A percentile compares a stretch with the other conserved stretches of the same genome.
These are phyloP conservation scores for Lagorchestes hirsutus DNA, from an alignment of 2,797 vertebrate genomes.

Conservation along the genomic window DNA sequence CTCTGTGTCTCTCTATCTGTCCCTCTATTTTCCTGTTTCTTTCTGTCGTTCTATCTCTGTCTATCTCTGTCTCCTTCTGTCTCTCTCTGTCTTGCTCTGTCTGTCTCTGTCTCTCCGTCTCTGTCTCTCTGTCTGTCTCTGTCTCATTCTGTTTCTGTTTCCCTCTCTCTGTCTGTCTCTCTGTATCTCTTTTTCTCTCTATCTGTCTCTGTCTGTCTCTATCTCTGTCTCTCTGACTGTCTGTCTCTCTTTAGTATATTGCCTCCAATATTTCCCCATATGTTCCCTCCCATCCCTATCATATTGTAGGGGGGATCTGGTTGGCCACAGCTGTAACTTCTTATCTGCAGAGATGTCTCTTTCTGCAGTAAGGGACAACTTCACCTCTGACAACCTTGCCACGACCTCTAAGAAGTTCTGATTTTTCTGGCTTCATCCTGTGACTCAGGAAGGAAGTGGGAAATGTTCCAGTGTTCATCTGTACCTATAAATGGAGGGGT, in stretches of 20 bases:
- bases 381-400: neutral
- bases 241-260: neutral
- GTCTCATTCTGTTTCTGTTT: neutral
- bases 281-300: neutral
- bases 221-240: neutral
- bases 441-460: neutral
- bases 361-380: neutral
- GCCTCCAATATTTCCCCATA: neutral
- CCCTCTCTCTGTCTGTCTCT: neutral
- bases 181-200: neutral
- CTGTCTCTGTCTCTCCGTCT: neutral
- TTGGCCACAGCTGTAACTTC: neutral
- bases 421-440: neutral
- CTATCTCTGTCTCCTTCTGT: neutral
- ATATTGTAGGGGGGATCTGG: neutral
- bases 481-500: neutral
- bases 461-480: neutral
- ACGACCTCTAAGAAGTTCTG: neutral
- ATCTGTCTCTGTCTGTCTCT: neutral
- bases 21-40: neutral
- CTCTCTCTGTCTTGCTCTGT: neutral
- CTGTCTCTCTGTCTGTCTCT: neutral
- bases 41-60: neutral
- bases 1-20: neutral
- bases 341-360: neutral